Evolutionary conservation across 53 echinoderm and acorn worm genomes (phyloP), one percentile per base, ranked within the genome.

Genomic region (Stichopus horrens): DNA sequence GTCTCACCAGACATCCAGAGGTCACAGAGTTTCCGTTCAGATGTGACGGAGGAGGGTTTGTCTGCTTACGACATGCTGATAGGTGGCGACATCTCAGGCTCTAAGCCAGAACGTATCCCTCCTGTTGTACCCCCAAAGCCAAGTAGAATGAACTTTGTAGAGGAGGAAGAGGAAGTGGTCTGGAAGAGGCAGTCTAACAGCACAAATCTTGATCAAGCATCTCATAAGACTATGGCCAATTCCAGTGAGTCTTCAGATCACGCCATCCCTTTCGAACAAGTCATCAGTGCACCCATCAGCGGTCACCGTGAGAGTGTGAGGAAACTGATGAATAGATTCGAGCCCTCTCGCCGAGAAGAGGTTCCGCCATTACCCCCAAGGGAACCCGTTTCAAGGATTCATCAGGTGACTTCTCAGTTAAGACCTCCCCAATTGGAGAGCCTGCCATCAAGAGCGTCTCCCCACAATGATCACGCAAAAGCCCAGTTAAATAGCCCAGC

Each of bases 1-100:
- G 68, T 51, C 52, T 57, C 58, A 76, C 83, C 16, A 23, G 58
- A 16, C 53, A 23, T 92, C 7, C 52, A 51, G 16, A 73, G 87
- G 53, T 86, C 89, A 80, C 91, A 88, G 58, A 95, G 93, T 63
- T 73, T 95, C 21, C 90, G 90, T 7, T 90, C 90, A 23, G 86
- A 92, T 9, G 82, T 92, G 5, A 68, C 96, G 7, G 81, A 87
- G 8, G 76, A 92, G 8, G 94, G 94, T 60, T 78, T 92, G 66
- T 86, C 91, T 76, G 94, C 91, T 37, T 96, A 96, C 80, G 88
- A 94, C 60, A 89, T 89, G 78, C 74, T 96, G 9, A 89, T 96
- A 8, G 94, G 96, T 60, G 93, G 96, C n/a, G 76, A 88, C 74
- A 94, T 92, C 55, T 93, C 91, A 0, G 75, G 9, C 37, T 21